phyloP scores from a whole-genome alignment of 1,140 invertebrate species.

The Brachystomella parvula region DNA sequence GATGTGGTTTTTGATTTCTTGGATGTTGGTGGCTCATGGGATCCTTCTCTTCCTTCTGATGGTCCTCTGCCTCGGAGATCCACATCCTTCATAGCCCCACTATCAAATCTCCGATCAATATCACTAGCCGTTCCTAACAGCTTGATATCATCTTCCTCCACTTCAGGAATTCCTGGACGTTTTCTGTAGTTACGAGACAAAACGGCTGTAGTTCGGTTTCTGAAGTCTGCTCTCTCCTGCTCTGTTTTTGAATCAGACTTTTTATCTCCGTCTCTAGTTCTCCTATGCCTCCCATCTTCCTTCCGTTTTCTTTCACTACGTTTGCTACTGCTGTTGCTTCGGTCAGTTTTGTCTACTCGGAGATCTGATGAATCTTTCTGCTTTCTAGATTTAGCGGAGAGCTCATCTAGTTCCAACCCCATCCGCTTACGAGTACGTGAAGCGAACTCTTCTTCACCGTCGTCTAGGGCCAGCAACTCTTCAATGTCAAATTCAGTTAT shows the following conservation, averaged over 20 bases:
- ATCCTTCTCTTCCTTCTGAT: background rate
- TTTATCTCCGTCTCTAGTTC: constrained; percentile 3
- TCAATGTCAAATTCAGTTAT: too few species aligned
- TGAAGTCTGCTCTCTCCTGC: constrained; percentile 12
- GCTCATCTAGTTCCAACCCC: too few species aligned
- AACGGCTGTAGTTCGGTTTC: constrained; percentile 18
- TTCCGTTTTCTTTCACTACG: constrained; percentile 3
- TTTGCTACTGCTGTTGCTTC: background rate
- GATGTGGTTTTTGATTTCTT: constrained; percentile 22
- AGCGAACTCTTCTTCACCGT: too few species aligned
- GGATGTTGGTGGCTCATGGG: constrained; percentile 2
- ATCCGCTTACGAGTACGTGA: too few species aligned
- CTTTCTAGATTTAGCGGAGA: too few species aligned
- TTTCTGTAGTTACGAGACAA: constrained; percentile 29
- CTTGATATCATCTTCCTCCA: constrained; percentile 17
- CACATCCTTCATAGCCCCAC: constrained; percentile 15
- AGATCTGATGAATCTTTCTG: too few species aligned
- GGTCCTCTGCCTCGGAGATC: constrained; percentile 23
- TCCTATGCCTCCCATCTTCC: constrained; percentile 8
- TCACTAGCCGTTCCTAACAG: constrained; percentile 2
- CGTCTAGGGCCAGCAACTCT: too few species aligned
- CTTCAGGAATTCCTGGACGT: background rate
- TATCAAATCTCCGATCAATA: constrained; percentile 29
- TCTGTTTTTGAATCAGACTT: background rate
- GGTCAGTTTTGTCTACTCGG: background rate